Evolutionary conservation across 2,113 vertebrate genomes (phyloP).

Genomic region (Pygoscelis adeliae): DNA sequence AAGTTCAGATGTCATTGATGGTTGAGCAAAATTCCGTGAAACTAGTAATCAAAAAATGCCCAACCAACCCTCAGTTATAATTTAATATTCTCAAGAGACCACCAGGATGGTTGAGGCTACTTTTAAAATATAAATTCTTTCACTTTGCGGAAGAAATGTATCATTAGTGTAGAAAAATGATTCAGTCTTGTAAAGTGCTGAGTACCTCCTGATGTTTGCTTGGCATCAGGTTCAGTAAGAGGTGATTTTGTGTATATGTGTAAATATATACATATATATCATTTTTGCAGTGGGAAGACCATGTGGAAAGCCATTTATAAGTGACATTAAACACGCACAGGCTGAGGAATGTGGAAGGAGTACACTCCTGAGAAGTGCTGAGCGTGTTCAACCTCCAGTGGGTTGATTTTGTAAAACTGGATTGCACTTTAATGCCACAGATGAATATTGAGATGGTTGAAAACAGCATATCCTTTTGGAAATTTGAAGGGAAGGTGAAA

Average conservation of each 20-base stretch:
- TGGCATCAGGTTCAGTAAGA: background rate
- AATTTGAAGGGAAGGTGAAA: background rate
- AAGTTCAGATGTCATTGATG: background rate
- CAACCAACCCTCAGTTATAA: background rate
- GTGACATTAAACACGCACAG: background rate
- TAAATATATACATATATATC: background rate
- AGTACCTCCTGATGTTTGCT: background rate
- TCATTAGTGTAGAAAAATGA: background rate
- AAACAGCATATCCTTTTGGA: background rate
- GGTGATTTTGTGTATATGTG: background rate
- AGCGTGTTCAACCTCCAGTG: background rate
- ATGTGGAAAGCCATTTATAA: background rate
- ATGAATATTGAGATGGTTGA: background rate
- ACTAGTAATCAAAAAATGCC: background rate
- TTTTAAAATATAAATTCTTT: background rate
- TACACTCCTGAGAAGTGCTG: background rate
- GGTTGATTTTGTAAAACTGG: background rate
- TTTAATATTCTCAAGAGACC: background rate
- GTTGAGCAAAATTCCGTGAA: background rate
- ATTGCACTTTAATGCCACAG: background rate
- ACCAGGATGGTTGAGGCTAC: background rate
- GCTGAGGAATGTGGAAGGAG: background rate
- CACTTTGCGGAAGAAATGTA: background rate
- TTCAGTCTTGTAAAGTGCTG: background rate
- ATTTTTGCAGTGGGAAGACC: background rate